These are phyloP conservation scores for Halichoeres trimaculatus DNA, from an alignment of 2,113 vertebrate species.

Conservation along the genomic window DNA sequence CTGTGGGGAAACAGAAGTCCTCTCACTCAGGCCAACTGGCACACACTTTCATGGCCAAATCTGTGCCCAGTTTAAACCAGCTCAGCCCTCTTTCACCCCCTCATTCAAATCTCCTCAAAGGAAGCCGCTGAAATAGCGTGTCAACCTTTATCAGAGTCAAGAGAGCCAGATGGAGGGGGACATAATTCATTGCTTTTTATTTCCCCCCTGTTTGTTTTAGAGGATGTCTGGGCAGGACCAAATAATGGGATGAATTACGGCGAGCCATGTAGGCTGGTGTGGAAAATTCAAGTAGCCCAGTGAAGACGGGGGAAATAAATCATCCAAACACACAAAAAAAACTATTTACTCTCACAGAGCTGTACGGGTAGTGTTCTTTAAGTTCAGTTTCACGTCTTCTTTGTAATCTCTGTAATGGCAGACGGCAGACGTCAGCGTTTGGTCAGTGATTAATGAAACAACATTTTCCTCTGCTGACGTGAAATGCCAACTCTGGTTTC, in stretches of 20 bases:
- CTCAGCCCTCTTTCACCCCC: conserved; percentile 32
- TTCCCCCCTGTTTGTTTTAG: conserved; percentile 51
- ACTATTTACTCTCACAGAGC: conserved; percentile 27
- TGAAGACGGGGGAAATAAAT: conserved; percentile 43
- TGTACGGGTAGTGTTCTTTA: conserved; percentile 15
- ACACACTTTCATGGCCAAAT: conserved; percentile 52
- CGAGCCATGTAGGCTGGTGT: conserved; percentile 44
- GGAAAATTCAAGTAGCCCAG: conserved; percentile 25
- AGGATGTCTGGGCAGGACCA: conserved; percentile 40
- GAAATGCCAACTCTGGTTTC: conserved; percentile 40
- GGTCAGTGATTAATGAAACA: conserved; percentile 63
- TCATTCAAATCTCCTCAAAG: conserved; percentile 50
- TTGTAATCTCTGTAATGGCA: conserved; percentile 35
- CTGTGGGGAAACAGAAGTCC: conserved; percentile 64
- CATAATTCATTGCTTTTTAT: conserved; percentile 49
- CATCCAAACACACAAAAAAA: conserved; percentile 22
- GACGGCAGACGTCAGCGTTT: conserved; percentile 23
- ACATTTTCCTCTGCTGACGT: conserved; percentile 39
- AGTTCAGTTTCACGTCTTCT: conserved; percentile 43
- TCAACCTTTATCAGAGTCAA: conserved; percentile 59
- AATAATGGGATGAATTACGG: conserved; percentile 59
- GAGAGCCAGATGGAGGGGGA: conserved; percentile 41
- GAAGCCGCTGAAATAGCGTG: conserved; percentile 55
- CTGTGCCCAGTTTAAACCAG: conserved; percentile 51
- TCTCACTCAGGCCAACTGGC: conserved; percentile 65